Evolutionary conservation across 2,797 vertebrate species (phyloP).

Genomic region (Onychomys arenicola): DNA sequence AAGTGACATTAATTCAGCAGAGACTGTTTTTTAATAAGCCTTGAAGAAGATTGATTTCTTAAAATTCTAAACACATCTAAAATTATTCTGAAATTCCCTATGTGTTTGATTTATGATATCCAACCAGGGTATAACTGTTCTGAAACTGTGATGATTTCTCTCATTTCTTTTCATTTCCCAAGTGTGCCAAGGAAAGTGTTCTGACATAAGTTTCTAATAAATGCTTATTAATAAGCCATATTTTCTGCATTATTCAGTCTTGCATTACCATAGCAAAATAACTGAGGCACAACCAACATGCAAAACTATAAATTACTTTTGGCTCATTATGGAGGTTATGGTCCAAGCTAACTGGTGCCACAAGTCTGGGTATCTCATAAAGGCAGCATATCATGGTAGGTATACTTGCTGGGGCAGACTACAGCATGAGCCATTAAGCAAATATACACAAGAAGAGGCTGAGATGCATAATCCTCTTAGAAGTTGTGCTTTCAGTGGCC

Average conservation of each 20-base stretch:
- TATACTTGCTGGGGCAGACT: neutral
- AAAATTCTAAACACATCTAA: slow-evolving; percentile 64
- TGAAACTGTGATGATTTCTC: neutral
- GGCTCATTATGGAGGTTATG: neutral
- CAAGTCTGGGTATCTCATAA: neutral
- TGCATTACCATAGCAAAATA: neutral
- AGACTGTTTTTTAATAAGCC: slow-evolving; percentile 52
- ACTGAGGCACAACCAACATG: neutral
- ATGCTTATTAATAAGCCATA: neutral
- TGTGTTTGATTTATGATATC: neutral
- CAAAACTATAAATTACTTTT: neutral
- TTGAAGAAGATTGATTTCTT: slow-evolving; percentile 66
- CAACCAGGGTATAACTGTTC: neutral
- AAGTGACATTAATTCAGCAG: slow-evolving; percentile 64
- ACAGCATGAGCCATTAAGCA: neutral
- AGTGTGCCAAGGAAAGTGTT: neutral
- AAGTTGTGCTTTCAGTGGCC: neutral
- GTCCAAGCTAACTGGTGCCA: neutral
- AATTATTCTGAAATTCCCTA: slow-evolving; percentile 62
- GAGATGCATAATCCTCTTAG: neutral
- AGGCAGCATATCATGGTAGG: neutral
- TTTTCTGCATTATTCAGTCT: neutral
- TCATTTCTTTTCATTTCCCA: neutral
- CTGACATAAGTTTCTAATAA: slow-evolving; percentile 45
- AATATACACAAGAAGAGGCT: neutral